Percentiles rank a stretch among this genome's conserved stretches.
phyloP scores from a whole-genome alignment of 2,113 vertebrate species.

The human region DNA sequence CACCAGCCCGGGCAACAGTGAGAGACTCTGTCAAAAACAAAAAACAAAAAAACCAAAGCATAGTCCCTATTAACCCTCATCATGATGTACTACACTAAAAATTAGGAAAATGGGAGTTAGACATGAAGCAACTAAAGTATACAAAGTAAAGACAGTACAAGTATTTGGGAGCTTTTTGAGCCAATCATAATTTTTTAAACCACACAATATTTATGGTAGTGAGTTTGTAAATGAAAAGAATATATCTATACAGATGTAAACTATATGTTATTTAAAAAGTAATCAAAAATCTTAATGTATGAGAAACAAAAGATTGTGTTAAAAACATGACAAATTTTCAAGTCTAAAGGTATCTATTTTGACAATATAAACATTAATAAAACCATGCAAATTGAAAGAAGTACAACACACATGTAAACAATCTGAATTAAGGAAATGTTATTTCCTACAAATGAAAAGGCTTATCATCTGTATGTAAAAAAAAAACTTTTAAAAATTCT shows the following conservation, averaged over 20 bases:
- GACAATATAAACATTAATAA: constrained; percentile 7
- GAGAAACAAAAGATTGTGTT: neutral
- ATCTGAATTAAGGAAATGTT: neutral
- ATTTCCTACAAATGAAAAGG: neutral
- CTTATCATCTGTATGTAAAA: neutral
- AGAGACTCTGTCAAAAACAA: too few species aligned
- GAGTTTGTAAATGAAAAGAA: constrained; percentile 8
- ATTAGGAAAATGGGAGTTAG: neutral
- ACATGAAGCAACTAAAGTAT: constrained; percentile 28
- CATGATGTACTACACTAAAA: neutral
- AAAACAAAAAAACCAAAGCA: neutral
- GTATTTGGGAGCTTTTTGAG: neutral
- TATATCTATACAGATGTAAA: neutral
- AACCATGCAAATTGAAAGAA: neutral
- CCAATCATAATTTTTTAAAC: neutral
- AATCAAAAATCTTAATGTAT: constrained; percentile 3
- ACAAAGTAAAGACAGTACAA: neutral
- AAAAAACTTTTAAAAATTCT: neutral
- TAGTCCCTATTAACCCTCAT: neutral
- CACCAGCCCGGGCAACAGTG: too few species aligned
- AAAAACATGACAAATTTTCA: constrained; percentile 9
- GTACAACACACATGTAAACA: neutral
- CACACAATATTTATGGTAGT: neutral
- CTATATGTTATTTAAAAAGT: neutral
- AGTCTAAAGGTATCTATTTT: neutral